Evolutionary conservation across 2,113 vertebrate genomes (phyloP).

Genomic region (Spheniscus mendiculus): DNA sequence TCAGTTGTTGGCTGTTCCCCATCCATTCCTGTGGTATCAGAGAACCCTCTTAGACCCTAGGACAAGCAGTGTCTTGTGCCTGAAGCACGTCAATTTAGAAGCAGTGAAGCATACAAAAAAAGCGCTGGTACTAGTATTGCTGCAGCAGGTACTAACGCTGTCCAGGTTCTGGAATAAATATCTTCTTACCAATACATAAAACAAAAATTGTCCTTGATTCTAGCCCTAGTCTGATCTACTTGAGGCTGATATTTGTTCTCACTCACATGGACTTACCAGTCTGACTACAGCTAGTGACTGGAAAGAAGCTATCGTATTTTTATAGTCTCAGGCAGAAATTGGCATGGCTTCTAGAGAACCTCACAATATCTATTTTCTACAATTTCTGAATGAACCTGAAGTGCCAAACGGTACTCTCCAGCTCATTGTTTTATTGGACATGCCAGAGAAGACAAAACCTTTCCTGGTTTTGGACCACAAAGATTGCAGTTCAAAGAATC

Average conservation of each 20-base stretch:
- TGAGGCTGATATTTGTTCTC: background rate
- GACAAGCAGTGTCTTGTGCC: background rate
- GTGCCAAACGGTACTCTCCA: background rate
- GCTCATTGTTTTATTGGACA: background rate
- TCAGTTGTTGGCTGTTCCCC: background rate
- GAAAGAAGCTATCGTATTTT: background rate
- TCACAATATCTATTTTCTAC: background rate
- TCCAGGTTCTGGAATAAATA: background rate
- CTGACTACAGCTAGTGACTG: background rate
- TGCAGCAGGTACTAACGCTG: background rate
- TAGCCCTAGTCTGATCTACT: background rate
- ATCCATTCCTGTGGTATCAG: background rate
- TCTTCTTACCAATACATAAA: background rate
- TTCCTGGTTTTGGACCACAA: background rate
- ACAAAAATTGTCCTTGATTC: background rate
- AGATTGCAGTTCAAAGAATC: background rate
- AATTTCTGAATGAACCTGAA: background rate
- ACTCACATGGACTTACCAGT: background rate
- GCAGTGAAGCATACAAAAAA: background rate
- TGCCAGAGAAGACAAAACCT: background rate
- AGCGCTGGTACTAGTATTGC: background rate
- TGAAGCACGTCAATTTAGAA: background rate
- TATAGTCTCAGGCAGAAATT: background rate
- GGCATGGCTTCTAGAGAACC: background rate
- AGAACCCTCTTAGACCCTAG: background rate